Evolutionary conservation across 2,797 vertebrate genomes (phyloP).

Genomic region (Coendou prehensilis): DNA sequence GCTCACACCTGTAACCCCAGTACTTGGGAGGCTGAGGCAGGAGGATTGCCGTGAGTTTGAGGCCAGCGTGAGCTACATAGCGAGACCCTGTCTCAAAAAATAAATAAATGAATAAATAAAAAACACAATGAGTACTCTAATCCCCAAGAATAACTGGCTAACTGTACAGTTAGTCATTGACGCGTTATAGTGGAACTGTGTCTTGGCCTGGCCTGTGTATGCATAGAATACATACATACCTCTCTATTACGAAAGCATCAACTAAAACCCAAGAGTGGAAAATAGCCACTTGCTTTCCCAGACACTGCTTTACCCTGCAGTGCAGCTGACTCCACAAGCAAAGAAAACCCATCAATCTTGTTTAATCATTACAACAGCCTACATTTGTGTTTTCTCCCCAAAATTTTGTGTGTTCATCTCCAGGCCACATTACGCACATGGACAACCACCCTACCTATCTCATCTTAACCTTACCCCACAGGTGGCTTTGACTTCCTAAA

Average conservation of each 20-base stretch:
- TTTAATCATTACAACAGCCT: background rate
- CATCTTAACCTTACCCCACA: constrained; percentile 85
- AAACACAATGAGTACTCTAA: background rate
- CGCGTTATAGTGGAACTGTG: background rate
- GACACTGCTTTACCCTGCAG: background rate
- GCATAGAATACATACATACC: too few relatives aligned
- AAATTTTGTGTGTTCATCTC: background rate
- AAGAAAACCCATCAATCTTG: background rate
- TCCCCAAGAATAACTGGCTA: background rate
- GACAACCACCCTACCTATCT: constrained; percentile 42
- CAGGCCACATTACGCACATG: background rate
- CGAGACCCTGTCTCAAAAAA: background rate
- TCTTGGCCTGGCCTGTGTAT: background rate
- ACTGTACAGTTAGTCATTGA: background rate
- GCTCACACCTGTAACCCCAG: background rate
- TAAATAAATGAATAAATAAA: too few relatives aligned
- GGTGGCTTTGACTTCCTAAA: constrained; percentile 97
- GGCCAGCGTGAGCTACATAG: background rate
- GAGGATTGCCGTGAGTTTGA: background rate
- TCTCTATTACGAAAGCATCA: background rate
- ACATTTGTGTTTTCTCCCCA: background rate
- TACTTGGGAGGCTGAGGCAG: background rate
- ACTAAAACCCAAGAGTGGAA: constrained; percentile 5
- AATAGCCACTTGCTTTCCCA: background rate
- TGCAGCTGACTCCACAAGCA: background rate